Evolutionary conservation across 2,113 vertebrate genomes (phyloP).

Genomic region (Tor tambroides): DNA sequence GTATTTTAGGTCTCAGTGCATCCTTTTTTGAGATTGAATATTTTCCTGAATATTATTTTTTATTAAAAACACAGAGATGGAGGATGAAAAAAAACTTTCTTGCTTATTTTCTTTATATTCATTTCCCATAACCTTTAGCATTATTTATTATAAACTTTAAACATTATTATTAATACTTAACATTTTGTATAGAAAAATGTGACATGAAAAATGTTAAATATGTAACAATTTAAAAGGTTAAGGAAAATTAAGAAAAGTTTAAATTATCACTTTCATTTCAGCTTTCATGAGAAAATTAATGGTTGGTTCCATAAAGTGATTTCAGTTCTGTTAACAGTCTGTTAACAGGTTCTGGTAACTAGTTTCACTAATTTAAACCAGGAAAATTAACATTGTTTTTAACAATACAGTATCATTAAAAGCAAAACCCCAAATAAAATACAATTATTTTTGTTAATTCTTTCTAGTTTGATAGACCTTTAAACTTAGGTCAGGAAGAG

Average conservation of each 20-base stretch:
- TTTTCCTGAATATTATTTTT: background rate
- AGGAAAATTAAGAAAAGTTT: background rate
- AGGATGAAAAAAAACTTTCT: background rate
- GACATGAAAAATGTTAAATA: background rate
- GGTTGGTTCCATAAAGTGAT: background rate
- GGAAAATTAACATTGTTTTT: background rate
- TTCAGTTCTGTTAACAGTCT: background rate
- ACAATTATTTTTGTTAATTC: background rate
- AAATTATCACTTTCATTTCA: background rate
- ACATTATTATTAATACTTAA: background rate
- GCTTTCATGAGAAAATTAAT: background rate
- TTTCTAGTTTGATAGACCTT: slow-evolving; percentile 3
- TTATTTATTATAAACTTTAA: background rate
- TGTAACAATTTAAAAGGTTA: background rate
- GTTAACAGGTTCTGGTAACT: background rate
- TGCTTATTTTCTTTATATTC: background rate
- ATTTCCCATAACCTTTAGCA: background rate
- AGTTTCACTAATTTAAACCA: background rate
- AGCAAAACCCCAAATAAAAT: background rate
- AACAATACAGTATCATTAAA: background rate
- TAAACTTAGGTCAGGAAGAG: too few species aligned
- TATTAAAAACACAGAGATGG: background rate
- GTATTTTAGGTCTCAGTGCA: background rate
- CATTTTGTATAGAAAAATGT: background rate
- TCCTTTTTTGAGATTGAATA: background rate